A percentile compares a stretch with the other conserved stretches of the same genome.
Evolutionary conservation across 1,140 invertebrate genomes (phyloP).

Genomic region (Tyrophagus putrescentiae): DNA sequence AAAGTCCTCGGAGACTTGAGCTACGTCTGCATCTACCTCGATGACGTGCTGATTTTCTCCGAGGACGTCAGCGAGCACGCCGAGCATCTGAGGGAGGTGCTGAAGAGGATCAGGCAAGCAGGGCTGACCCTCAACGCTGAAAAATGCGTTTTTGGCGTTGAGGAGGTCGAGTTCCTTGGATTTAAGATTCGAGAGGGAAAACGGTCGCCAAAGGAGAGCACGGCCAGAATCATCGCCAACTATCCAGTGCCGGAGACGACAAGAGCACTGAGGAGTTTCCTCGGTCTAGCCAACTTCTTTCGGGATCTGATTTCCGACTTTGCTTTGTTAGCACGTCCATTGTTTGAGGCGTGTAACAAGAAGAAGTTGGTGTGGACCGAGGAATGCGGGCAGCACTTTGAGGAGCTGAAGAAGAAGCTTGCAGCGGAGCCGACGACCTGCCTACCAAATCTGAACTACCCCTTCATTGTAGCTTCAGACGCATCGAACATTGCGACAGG

Average conservation of each 20-base stretch:
- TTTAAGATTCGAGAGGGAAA: neutral
- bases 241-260: neutral
- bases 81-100: slow-evolving; percentile 25
- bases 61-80: slow-evolving; percentile 26
- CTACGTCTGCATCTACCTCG: slow-evolving; percentile 27
- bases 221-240: neutral
- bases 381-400: neutral
- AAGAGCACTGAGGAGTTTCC: neutral
- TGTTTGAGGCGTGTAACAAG: neutral
- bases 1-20: slow-evolving; percentile 20
- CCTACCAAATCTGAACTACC: slow-evolving; percentile 30
- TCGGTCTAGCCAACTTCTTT: slow-evolving; percentile 19
- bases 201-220: neutral
- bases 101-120: slow-evolving; percentile 23
- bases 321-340: slow-evolving; percentile 8
- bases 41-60: slow-evolving; percentile 28
- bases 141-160: slow-evolving; percentile 11
- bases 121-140: slow-evolving; percentile 9
- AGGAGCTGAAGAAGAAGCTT: slow-evolving; percentile 28
- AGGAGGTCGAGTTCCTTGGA: slow-evolving; percentile 6
- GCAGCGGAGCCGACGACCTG: slow-evolving; percentile 27
- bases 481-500: slow-evolving; percentile 34
- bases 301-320: slow-evolving; percentile 15
- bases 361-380: neutral
- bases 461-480: slow-evolving; percentile 35